Base-by-base conservation (phyloP, 1,140 invertebrate genomes). In the Saccostrea cuccullata region DNA sequence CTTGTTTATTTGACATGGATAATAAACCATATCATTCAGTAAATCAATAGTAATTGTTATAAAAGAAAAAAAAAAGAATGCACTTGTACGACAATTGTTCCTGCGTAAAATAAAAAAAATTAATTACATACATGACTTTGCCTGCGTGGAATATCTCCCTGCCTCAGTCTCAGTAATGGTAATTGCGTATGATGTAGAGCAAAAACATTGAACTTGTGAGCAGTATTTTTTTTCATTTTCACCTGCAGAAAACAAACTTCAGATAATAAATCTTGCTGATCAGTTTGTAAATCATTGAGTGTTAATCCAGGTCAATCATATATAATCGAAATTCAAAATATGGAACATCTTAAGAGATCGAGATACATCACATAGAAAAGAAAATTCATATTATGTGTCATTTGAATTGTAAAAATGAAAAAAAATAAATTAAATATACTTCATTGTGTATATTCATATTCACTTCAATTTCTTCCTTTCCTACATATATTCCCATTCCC, bases 51-150 rank as follows among this genome's bases (percentile, higher is more conserved):
- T 36, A 36, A 77, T 77, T 67, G 30, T 36, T 36, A 36, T 36
- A 36, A n/a, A 67, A 77, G 23, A 77, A 77, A 30, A 77, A n/a
- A 77, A 15, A 77, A 77, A 36, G 30, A 77, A 30, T 77, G 70
- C 26, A 77, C 30, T 30, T 77, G 30, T 77, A 23, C 70, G 30
- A 36, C 23, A 77, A 77, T 30, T 36, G 8, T 30, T 9, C 70
- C 70, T 30, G 26, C 26, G 30, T 77, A 30, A 26, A 30, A 26
- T 77, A 30, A 77, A 77, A 30, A 30, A 77, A 30, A 36, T 77
- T 77, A 77, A 77, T 77, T 77, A 77, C 70, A 13, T 77, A 77
- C 70, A 77, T 30, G 30, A 36, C 23, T 77, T 77, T 77, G 70
- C 70, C 23, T 55, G 70, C 70, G 1, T 55, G 83, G 12, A 84